Evolutionary conservation across 92 coral and sea anemone genomes (phyloP).

Genomic region (Chrysogorgia sp.): DNA sequence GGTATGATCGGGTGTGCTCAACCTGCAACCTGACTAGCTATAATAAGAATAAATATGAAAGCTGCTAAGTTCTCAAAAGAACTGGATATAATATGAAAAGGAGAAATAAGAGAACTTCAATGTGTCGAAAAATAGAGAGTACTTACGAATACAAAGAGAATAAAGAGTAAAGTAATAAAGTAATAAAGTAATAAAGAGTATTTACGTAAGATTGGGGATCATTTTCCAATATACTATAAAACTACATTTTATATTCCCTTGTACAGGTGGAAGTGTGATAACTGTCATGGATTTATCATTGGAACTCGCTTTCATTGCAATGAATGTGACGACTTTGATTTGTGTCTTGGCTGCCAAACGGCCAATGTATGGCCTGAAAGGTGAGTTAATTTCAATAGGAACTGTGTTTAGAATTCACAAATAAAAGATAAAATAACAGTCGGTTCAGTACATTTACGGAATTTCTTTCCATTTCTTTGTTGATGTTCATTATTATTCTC

Average conservation of each 20-base stretch:
- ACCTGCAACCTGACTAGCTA: too few species aligned
- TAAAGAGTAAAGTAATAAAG: neutral
- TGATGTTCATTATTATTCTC: too few species aligned
- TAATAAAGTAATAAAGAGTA: neutral
- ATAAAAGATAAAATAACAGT: too few species aligned
- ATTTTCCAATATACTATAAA: neutral
- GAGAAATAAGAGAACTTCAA: too few species aligned
- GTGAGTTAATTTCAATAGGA: conserved; percentile 50
- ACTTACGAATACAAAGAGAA: neutral
- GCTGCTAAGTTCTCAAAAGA: too few species aligned
- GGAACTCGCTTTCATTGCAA: conserved; percentile 94
- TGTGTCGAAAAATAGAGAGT: too few species aligned
- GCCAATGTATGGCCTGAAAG: conserved; percentile 71
- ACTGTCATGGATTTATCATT: conserved; percentile 78
- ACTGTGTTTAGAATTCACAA: neutral
- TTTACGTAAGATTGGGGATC: neutral
- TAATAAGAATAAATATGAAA: too few species aligned
- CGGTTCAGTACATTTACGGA: too few species aligned
- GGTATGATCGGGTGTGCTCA: conserved; percentile 41
- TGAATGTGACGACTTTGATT: conserved; percentile 85
- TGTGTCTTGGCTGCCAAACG: conserved; percentile 90
- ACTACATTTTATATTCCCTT: neutral
- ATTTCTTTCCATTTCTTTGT: too few species aligned
- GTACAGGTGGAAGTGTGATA: conserved; percentile 81
- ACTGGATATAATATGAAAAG: too few species aligned